A percentile compares a stretch with the other conserved stretches of the same genome.
phyloP scores from a whole-genome alignment of 2,888 invertebrate genomes.

The Neria commutata region DNA sequence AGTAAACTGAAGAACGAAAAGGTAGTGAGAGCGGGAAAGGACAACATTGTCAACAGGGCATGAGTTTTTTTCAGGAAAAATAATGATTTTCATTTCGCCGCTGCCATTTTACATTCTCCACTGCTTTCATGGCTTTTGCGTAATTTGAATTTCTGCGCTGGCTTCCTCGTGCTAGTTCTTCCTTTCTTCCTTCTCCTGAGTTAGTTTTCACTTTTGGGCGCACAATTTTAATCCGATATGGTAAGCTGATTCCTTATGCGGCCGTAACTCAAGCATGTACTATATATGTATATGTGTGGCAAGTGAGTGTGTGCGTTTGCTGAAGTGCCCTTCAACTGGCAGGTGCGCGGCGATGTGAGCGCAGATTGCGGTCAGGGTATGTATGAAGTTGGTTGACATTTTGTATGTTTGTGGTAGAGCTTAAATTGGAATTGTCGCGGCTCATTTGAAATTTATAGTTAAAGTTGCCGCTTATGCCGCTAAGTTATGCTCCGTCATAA shows the following conservation, averaged over 20 bases:
- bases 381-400: too few species aligned
- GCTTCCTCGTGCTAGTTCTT: too few species aligned
- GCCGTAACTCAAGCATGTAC: background rate
- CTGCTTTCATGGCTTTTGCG: too few species aligned
- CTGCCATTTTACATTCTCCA: slow-evolving; percentile 1
- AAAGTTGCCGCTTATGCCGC: background rate
- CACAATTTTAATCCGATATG: slow-evolving; percentile 7
- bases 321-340: too few species aligned
- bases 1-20: background rate
- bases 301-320: too few species aligned
- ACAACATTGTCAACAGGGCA: background rate
- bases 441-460: slow-evolving; percentile 9
- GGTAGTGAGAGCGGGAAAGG: background rate
- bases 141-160: too few species aligned
- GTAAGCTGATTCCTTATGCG: slow-evolving; percentile 2
- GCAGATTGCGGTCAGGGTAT: too few species aligned
- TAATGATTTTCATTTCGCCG: slow-evolving; percentile 6
- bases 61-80: too few species aligned
- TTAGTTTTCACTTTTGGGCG: background rate
- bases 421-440: slow-evolving; percentile 1
- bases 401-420: background rate
- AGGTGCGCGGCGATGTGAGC: too few species aligned
- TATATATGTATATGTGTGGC: too few species aligned
- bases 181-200: background rate
- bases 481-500: too few species aligned